phyloP scores from a whole-genome alignment of 2,888 invertebrate species.

The Tenthredo distinguenda region DNA sequence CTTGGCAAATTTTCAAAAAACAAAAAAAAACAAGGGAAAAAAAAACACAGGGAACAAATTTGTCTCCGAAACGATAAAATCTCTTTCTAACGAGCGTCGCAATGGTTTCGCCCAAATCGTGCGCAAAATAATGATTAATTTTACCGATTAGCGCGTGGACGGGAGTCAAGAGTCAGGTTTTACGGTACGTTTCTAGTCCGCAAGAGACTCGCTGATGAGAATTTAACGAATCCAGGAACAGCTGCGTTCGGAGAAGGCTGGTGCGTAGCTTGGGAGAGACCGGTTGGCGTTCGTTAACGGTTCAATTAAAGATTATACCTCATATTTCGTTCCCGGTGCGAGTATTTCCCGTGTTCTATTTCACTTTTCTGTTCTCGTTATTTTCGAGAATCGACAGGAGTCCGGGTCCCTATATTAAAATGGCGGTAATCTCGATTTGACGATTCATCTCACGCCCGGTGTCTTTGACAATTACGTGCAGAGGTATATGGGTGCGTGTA shows the following conservation, averaged over 20 bases:
- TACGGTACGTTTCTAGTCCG: not conserved
- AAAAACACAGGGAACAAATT: not conserved
- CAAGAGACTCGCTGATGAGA: constrained; percentile 31
- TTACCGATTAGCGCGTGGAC: not conserved
- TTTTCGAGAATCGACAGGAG: not conserved
- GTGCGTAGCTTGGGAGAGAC: not conserved
- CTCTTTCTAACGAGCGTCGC: not conserved
- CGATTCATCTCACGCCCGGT: constrained; percentile 27
- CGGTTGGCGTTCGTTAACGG: constrained; percentile 13
- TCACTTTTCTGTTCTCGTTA: not conserved
- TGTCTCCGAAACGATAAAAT: not conserved
- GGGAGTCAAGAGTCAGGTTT: constrained; percentile 13
- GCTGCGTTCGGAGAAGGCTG: constrained; percentile 14
- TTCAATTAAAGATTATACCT: constrained; percentile 36
- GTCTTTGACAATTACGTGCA: constrained; percentile 41
- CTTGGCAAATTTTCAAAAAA: not conserved
- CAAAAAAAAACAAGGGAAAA: not conserved
- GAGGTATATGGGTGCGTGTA: not conserved
- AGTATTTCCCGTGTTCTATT: not conserved
- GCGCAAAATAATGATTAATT: not conserved
- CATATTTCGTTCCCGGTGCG: not conserved
- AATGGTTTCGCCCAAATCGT: not conserved
- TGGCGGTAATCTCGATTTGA: constrained; percentile 8
- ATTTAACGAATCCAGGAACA: constrained; percentile 43
- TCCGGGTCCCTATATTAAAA: not conserved